Conservation (phyloP, 2,797 vertebrate genomes). For the Falco columbarius region DNA sequence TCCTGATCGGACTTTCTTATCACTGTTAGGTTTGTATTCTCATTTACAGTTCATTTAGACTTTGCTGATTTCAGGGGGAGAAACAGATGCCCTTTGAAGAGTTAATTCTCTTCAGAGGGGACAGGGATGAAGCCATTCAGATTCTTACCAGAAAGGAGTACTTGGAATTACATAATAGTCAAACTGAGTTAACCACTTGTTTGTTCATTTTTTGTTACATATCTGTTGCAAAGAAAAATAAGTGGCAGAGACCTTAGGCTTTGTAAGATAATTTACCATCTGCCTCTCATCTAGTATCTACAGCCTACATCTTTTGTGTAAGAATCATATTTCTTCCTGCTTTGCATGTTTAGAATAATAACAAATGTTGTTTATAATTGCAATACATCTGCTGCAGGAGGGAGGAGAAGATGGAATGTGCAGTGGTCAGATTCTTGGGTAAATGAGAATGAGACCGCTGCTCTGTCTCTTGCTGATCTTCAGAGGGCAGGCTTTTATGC, state of each 20-base stretch:
- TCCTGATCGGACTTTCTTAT: neutral
- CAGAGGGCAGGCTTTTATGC: neutral
- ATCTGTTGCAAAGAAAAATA: slow-evolving; percentile 35
- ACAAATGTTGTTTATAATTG: slow-evolving; percentile 40
- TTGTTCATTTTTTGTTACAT: neutral
- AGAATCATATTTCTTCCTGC: slow-evolving; percentile 26
- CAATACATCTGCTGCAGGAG: neutral
- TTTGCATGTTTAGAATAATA: slow-evolving; percentile 17
- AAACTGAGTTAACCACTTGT: neutral
- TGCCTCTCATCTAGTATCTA: slow-evolving; percentile 32
- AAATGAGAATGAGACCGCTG: neutral
- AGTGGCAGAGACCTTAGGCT: slow-evolving; percentile 26
- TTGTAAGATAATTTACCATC: slow-evolving; percentile 43
- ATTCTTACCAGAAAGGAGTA: neutral
- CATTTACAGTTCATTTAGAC: neutral
- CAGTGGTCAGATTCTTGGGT: neutral
- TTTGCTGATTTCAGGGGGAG: neutral
- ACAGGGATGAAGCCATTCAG: neutral
- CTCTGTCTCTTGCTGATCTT: neutral
- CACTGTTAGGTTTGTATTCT: neutral
- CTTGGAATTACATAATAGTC: neutral
- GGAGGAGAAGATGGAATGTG: neutral
- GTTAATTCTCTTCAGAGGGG: slow-evolving; percentile 8
- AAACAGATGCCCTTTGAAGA: slow-evolving; percentile 10
- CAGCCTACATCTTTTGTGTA: slow-evolving; percentile 43